These are phyloP conservation scores for Melanaphis sacchari DNA, from an alignment of 1,140 invertebrate genomes.

Conservation along the genomic window DNA sequence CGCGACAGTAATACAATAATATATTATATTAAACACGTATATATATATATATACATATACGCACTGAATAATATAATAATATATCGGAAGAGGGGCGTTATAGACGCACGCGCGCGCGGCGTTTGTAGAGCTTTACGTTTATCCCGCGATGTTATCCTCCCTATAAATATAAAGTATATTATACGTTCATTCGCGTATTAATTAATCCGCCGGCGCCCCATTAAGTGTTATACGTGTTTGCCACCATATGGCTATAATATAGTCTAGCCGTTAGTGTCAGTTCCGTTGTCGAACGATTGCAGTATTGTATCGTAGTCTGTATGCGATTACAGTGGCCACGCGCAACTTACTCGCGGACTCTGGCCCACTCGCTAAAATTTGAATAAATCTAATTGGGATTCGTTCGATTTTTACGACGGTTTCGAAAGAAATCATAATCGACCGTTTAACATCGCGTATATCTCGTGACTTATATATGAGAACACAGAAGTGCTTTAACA, in stretches of 20 bases:
- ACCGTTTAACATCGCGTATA: too few species aligned
- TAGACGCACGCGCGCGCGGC: neutral
- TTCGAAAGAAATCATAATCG: too few species aligned
- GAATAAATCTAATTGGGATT: too few species aligned
- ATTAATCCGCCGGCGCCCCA: constrained; percentile 4
- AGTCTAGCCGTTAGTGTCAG: neutral
- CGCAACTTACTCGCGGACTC: too few species aligned
- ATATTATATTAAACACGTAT: neutral
- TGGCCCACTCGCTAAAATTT: too few species aligned
- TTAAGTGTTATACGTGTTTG: neutral
- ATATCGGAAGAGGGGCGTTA: neutral
- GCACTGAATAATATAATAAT: neutral
- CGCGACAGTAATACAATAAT: constrained; percentile 5
- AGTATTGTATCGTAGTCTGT: too few species aligned
- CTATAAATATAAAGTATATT: neutral
- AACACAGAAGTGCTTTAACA: too few species aligned
- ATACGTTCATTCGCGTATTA: neutral
- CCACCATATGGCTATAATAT: neutral
- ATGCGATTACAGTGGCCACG: too few species aligned
- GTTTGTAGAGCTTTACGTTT: constrained; percentile 9
- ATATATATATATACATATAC: neutral
- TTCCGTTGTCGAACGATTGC: neutral
- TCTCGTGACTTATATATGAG: too few species aligned
- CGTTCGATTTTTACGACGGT: too few species aligned
- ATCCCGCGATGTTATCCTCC: neutral